Evolutionary conservation across 2,113 vertebrate genomes (phyloP), one percentile per base, ranked within the genome.

Genomic region (Probosciger aterrimus): DNA sequence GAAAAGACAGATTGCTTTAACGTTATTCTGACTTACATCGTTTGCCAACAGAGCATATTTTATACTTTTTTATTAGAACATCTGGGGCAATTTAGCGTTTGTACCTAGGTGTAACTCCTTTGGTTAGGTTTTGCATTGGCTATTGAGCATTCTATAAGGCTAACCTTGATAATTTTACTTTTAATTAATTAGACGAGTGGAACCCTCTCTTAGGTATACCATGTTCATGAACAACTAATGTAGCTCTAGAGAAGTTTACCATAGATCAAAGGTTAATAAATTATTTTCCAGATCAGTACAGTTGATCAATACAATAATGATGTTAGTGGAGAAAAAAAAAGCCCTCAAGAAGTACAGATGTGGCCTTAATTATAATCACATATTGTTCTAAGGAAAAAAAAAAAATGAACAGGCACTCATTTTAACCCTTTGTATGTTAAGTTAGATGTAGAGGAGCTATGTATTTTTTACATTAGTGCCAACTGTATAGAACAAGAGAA

Each of bases 1-100:
- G 98, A 98, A 98, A 98, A 98, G 98, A 98, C 98, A 97, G 97
- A 98, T 98, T 98, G 98, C 98, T 99, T 98, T 99, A 98, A 98
- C 97, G 90, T 98, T 98, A 97, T 95, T 98, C 97, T 98, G 98
- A 97, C 98, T 98, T 94, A 96, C 98, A 97, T 98, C 83, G 60
- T 98, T 97, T 98, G 97, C 97, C 98, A 98, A 98, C 97, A 97
- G 95, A 97, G 82, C 98, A 90, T 98, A 98, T 98, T 98, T 98
- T 98, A 93, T 98, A 97, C 97, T 97, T 98, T 98, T 98, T 97
- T 97, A 98, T 97, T 97, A 97, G 97, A 97, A 87, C 97, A 97
- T 98, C 97, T 88, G 35, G 97, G 98, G 79, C 95, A 65, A 96
- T 96, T 96, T 96, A 95, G 93, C 75, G 25, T 97, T 97, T 96